These are phyloP conservation scores for Isichthys henryi DNA, from an alignment of 2,113 vertebrate genomes.

Conservation along the genomic window DNA sequence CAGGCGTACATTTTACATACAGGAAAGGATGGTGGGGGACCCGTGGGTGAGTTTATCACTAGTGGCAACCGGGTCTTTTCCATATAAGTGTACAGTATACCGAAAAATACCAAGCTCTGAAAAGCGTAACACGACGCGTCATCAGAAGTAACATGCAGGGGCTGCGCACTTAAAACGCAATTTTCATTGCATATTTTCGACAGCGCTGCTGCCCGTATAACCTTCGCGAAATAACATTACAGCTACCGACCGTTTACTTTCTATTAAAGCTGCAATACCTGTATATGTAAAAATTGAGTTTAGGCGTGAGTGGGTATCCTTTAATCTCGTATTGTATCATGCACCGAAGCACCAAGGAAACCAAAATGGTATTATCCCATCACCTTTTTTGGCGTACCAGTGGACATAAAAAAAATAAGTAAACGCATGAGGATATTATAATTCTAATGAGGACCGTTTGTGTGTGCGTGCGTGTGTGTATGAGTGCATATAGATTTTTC, in stretches of 20 bases:
- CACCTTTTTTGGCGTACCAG: background rate
- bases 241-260: background rate
- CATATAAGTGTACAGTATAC: conserved; percentile 9
- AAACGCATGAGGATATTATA: background rate
- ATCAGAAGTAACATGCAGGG: background rate
- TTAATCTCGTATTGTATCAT: background rate
- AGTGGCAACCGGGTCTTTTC: conserved; percentile 34
- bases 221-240: background rate
- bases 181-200: background rate
- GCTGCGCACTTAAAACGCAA: background rate
- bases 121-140: conserved; percentile 3
- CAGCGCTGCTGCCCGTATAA: background rate
- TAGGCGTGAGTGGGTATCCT: background rate
- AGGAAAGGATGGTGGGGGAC: conserved; percentile 18
- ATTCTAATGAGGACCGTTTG: background rate
- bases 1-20: background rate
- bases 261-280: background rate
- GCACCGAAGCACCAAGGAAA: background rate
- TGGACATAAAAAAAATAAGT: background rate
- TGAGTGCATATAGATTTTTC: background rate
- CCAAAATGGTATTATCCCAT: background rate
- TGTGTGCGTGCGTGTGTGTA: background rate
- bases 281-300: background rate
- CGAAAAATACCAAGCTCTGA: background rate
- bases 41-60: conserved; percentile 34